Percentiles rank a stretch among this genome's conserved stretches.
phyloP scores from a whole-genome alignment of 2,888 invertebrate species.

The Azorinus chamasolen region DNA sequence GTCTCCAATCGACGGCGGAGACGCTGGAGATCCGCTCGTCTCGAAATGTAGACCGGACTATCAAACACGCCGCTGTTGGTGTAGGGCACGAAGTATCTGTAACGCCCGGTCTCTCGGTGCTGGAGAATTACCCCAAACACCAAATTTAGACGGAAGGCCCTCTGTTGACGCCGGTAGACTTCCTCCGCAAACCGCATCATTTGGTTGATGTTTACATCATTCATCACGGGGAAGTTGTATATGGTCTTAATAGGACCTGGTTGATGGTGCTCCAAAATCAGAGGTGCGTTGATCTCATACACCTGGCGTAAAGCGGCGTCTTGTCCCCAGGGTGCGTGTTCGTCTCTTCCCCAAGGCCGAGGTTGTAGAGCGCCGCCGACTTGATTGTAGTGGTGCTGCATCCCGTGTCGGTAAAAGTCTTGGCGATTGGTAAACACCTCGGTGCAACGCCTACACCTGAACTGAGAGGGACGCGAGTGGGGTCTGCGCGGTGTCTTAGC shows the following conservation, averaged over 20 bases:
- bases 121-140: conserved; percentile 37
- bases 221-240: too few relatives aligned
- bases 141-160: conserved; percentile 29
- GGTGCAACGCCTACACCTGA: conserved; percentile 21
- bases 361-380: conserved; percentile 18
- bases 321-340: conserved; percentile 8
- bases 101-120: conserved; percentile 30
- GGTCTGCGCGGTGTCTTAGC: background rate
- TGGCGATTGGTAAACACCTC: conserved; percentile 18
- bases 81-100: conserved; percentile 40
- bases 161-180: conserved; percentile 16
- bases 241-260: conserved; percentile 26
- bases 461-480: background rate
- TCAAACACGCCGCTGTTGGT: conserved; percentile 44
- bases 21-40: conserved; percentile 36
- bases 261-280: conserved; percentile 19
- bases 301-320: conserved; percentile 23
- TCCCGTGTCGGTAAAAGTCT: conserved; percentile 20
- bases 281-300: conserved; percentile 24
- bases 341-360: conserved; percentile 13
- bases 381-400: conserved; percentile 18
- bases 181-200: conserved; percentile 7
- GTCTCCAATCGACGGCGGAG: conserved; percentile 12
- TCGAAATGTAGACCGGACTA: conserved; percentile 46
- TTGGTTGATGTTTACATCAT: too few relatives aligned